These are phyloP conservation scores for Parotia lawesii DNA, from an alignment of 2,113 vertebrate species.

Conservation along the genomic window DNA sequence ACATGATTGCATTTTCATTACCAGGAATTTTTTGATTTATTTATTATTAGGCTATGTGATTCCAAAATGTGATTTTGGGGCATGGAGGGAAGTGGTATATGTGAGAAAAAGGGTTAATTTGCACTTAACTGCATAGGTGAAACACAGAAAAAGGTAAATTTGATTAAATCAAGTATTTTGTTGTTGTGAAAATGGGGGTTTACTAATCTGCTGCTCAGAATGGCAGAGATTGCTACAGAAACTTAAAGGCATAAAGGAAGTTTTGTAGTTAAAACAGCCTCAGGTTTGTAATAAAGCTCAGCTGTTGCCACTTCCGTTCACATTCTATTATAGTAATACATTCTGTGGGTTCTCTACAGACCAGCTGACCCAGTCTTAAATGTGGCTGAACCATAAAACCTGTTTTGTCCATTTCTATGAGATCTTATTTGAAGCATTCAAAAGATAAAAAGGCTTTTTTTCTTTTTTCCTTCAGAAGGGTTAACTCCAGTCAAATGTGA, in stretches of 20 bases:
- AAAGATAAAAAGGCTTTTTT: background rate
- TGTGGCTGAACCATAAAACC: slow-evolving; percentile 54
- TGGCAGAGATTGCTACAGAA: background rate
- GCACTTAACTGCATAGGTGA: background rate
- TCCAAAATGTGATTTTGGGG: background rate
- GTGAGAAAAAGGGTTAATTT: background rate
- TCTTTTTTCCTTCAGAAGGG: background rate
- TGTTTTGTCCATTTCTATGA: slow-evolving; percentile 25
- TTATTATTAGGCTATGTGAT: background rate
- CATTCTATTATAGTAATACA: background rate
- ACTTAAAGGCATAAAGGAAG: slow-evolving; percentile 18
- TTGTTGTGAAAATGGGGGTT: background rate
- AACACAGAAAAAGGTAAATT: background rate
- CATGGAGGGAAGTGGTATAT: background rate
- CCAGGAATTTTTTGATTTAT: background rate
- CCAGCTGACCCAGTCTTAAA: slow-evolving; percentile 54
- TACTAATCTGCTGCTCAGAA: background rate
- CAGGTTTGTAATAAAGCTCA: slow-evolving; percentile 28
- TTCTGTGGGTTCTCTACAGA: slow-evolving; percentile 34
- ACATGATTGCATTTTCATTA: background rate
- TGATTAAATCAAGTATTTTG: background rate
- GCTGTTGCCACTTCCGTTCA: slow-evolving; percentile 26
- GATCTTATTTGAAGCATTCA: slow-evolving; percentile 7
- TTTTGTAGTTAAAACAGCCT: slow-evolving; percentile 11
- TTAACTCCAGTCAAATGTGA: background rate